Percentiles rank a stretch among this genome's conserved stretches.
These are phyloP conservation scores for Astur gentilis DNA, from an alignment of 2,113 vertebrate species.

Conservation along the genomic window DNA sequence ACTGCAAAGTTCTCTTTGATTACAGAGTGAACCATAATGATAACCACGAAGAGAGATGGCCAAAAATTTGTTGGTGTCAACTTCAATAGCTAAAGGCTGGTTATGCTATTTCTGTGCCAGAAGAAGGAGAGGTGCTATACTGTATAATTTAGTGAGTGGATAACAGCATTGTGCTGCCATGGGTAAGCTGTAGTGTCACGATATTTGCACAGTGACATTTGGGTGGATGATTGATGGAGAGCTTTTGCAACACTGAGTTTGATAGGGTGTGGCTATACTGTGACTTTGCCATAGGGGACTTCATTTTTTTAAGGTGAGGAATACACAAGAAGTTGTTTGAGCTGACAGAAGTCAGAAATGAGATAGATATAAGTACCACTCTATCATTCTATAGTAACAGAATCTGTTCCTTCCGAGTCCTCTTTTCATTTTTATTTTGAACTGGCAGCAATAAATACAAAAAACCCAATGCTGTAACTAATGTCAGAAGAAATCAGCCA, in stretches of 20 bases:
- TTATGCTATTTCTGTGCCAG: background rate
- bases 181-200: background rate
- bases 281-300: background rate
- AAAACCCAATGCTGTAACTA: background rate
- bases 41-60: background rate
- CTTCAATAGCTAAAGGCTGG: background rate
- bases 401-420: background rate
- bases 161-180: background rate
- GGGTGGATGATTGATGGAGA: background rate
- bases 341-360: constrained; percentile 1
- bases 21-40: background rate
- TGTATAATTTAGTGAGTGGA: background rate
- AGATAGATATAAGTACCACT: background rate
- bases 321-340: background rate
- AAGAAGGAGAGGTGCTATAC: background rate
- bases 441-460: background rate
- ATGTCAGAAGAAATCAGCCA: background rate
- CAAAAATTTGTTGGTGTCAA: background rate
- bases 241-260: background rate
- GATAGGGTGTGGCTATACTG: background rate
- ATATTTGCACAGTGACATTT: background rate
- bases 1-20: background rate
- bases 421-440: constrained; percentile 16
- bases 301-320: background rate
- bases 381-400: constrained; percentile 9